A percentile compares a stretch with the other conserved stretches of the same genome.
phyloP scores from a whole-genome alignment of 2,888 invertebrate genomes.

The Pollenia labialis region DNA sequence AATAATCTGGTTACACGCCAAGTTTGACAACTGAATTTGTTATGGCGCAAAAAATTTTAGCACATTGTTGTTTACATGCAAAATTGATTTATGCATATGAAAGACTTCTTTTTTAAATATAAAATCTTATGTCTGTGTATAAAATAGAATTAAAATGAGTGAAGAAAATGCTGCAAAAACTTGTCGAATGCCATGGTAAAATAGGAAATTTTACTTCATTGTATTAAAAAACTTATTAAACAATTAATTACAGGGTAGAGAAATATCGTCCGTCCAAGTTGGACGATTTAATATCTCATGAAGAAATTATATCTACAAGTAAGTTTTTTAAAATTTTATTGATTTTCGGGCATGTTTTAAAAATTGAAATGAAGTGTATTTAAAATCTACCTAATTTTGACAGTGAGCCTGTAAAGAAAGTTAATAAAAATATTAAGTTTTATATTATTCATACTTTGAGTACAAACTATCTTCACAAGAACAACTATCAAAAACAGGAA shows the following conservation, averaged over 20 bases:
- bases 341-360: too few relatives aligned
- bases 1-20: constrained; percentile 32
- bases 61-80: constrained; percentile 59
- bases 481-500: too few relatives aligned
- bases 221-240: neutral
- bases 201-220: neutral
- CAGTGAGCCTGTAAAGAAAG: too few relatives aligned
- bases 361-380: too few relatives aligned
- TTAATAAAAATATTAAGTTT: too few relatives aligned
- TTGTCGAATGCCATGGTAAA: constrained; percentile 79
- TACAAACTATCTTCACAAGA: too few relatives aligned
- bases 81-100: neutral
- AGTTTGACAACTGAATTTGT: constrained; percentile 15
- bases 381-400: too few relatives aligned
- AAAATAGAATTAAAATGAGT: constrained; percentile 70
- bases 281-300: constrained; percentile 97
- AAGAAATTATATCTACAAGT: constrained; percentile 98
- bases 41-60: constrained; percentile 60
- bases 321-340: constrained; percentile 82
- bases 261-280: constrained; percentile 97
- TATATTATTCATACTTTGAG: too few relatives aligned
- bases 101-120: neutral
- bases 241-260: constrained; percentile 90
- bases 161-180: constrained; percentile 74
- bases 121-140: too few relatives aligned